Evolutionary conservation across 2,113 vertebrate species (phyloP).

Genomic region (Gymnarchus niloticus): DNA sequence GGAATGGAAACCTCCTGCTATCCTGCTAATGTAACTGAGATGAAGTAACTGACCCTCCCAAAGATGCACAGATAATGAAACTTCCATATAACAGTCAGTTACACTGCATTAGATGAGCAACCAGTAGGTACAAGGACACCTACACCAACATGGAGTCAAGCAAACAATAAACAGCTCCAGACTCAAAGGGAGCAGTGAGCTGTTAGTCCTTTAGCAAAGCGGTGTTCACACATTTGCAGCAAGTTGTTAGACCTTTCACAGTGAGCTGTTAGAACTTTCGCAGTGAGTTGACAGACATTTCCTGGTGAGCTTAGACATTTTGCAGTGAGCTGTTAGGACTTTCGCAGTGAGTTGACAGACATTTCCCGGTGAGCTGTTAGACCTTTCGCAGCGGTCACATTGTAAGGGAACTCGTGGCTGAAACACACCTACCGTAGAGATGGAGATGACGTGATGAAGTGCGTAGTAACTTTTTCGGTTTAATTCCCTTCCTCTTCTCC

Average conservation of each 20-base stretch:
- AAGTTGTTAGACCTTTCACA: neutral
- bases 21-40: too few relatives aligned
- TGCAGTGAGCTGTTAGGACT: too few relatives aligned
- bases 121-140: neutral
- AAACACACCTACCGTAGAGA: neutral
- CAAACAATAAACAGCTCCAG: neutral
- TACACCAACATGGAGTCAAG: neutral
- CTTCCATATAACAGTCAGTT: neutral
- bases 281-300: too few relatives aligned
- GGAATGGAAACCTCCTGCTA: neutral
- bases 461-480: conserved; percentile 31
- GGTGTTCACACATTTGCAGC: neutral
- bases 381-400: too few relatives aligned
- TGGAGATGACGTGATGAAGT: conserved; percentile 23
- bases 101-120: neutral
- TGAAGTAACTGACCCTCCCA: too few relatives aligned
- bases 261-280: too few relatives aligned
- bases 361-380: too few relatives aligned
- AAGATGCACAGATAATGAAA: too few relatives aligned
- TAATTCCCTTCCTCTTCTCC: conserved; percentile 22
- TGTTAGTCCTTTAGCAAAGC: too few relatives aligned
- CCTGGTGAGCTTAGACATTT: too few relatives aligned
- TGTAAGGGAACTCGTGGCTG: neutral
- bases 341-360: too few relatives aligned
- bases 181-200: neutral